phyloP scores from a whole-genome alignment of 2,797 vertebrate species.

The Mormyrus proboscirostris region DNA sequence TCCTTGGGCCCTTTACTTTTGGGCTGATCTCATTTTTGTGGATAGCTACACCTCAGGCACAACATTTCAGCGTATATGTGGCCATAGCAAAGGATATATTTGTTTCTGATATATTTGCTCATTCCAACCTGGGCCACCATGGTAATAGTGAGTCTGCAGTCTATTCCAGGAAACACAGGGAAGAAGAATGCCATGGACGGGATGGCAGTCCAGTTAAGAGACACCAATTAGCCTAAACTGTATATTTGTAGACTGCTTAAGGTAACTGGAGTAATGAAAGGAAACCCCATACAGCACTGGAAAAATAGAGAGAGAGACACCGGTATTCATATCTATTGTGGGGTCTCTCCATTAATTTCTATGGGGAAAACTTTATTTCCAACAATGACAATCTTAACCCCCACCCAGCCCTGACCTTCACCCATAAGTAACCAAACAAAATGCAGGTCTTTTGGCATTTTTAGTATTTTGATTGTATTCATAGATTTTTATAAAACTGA shows the following conservation, averaged over 20 bases:
- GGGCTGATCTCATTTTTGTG: background rate
- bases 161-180: background rate
- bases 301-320: background rate
- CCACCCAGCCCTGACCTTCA: background rate
- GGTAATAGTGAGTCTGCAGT: background rate
- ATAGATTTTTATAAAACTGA: background rate
- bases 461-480: background rate
- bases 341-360: background rate
- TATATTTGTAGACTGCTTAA: background rate
- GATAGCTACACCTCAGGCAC: slow-evolving; percentile 34
- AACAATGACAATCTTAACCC: background rate
- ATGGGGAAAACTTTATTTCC: background rate
- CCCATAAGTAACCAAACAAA: background rate
- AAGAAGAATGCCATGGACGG: background rate
- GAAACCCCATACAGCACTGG: background rate
- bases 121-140: background rate
- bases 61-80: background rate
- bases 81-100: background rate
- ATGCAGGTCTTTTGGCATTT: background rate
- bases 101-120: background rate
- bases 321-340: background rate
- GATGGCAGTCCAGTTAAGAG: background rate
- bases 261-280: background rate
- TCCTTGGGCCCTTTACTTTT: slow-evolving; percentile 14
- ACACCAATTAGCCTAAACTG: background rate